Conservation (phyloP, 2,113 vertebrate species). For the Tragulus kanchil region DNA sequence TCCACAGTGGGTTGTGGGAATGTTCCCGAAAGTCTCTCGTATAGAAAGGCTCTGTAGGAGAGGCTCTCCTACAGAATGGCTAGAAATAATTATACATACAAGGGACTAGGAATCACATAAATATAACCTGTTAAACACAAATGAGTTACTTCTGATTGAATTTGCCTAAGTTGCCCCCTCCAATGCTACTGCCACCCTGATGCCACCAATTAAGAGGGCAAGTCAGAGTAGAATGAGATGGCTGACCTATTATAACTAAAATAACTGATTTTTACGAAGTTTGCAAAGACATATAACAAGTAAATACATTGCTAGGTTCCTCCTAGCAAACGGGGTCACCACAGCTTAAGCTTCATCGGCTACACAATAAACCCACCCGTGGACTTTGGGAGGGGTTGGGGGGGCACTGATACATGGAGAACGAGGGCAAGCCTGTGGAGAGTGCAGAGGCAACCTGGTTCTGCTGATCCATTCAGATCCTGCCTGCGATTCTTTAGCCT, state of each 20-base stretch:
- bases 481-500: neutral
- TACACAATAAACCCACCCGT: neutral
- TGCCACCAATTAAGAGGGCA: neutral
- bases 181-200: neutral
- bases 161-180: neutral
- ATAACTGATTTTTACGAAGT: neutral
- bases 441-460: neutral
- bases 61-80: neutral
- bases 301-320: neutral
- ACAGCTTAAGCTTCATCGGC: neutral
- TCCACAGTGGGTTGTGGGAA: neutral
- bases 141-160: neutral
- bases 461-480: neutral
- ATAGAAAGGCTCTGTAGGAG: neutral
- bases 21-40: neutral
- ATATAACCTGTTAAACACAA: neutral
- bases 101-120: neutral
- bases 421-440: neutral
- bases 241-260: neutral
- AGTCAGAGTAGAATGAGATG: neutral
- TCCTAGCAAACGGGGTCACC: neutral
- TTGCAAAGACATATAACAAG: neutral
- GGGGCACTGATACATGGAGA: neutral
- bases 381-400: neutral
- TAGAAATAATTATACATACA: neutral